These are phyloP conservation scores for Maniola jurtina DNA, from an alignment of 1,140 invertebrate genomes.

Conservation along the genomic window DNA sequence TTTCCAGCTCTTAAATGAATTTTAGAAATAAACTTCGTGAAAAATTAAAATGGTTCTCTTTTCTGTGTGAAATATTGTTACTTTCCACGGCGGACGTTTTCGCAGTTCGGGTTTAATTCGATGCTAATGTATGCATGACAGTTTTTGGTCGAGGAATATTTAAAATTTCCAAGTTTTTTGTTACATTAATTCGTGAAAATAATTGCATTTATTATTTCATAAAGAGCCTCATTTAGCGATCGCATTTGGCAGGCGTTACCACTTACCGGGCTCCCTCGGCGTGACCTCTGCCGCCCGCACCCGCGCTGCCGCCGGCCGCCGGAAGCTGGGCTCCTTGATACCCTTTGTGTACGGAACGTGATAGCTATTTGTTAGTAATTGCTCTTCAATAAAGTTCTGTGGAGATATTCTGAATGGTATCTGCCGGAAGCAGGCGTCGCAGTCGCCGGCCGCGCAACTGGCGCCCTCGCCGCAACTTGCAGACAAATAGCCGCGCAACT, in stretches of 20 bases:
- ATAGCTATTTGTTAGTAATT: background rate
- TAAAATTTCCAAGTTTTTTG: background rate
- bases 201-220: too few relatives aligned
- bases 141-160: background rate
- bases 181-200: background rate
- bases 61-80: background rate
- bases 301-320: too few relatives aligned
- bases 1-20: background rate
- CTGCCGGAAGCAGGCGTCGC: background rate
- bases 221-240: too few relatives aligned
- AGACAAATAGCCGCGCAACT: background rate
- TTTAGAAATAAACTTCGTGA: background rate
- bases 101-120: background rate
- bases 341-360: background rate
- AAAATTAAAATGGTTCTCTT: conserved; percentile 1
- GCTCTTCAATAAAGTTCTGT: background rate
- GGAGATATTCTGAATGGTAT: background rate
- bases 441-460: background rate
- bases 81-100: background rate
- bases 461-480: background rate
- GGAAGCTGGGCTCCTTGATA: background rate
- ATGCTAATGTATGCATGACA: background rate
- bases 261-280: too few relatives aligned
- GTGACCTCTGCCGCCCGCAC: too few relatives aligned
- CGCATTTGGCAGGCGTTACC: too few relatives aligned